phyloP scores from a whole-genome alignment of 2,888 invertebrate genomes.

The Branchellion lobata region DNA sequence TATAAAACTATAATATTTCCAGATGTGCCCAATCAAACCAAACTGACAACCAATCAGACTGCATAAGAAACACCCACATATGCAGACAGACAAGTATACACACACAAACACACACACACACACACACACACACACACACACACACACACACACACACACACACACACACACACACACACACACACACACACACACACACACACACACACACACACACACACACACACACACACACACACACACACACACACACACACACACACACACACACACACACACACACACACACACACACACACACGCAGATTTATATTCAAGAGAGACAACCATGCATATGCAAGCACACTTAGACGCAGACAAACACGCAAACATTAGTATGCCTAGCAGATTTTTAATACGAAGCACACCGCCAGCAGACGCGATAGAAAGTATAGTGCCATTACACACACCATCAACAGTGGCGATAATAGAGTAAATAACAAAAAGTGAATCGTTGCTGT shows the following conservation, averaged over 20 bases:
- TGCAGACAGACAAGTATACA: too few relatives aligned
- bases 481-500: too few relatives aligned
- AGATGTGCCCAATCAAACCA: too few relatives aligned
- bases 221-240: conserved; percentile 20
- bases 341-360: not conserved
- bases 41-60: too few relatives aligned
- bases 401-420: too few relatives aligned
- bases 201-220: conserved; percentile 20
- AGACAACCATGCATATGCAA: not conserved
- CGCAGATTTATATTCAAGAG: too few relatives aligned
- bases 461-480: too few relatives aligned
- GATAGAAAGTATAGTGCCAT: too few relatives aligned
- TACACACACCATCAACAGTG: too few relatives aligned
- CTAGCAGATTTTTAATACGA: too few relatives aligned
- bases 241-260: conserved; percentile 20
- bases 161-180: conserved; percentile 23
- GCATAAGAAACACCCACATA: too few relatives aligned
- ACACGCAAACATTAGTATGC: not conserved
- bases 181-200: conserved; percentile 23
- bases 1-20: too few relatives aligned
- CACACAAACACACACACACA: conserved; percentile 5
- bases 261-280: conserved; percentile 23
- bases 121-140: conserved; percentile 22
- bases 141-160: conserved; percentile 23
- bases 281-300: conserved; percentile 21